phyloP scores from a whole-genome alignment of 2,888 invertebrate genomes.

The Craniophora ligustri region DNA sequence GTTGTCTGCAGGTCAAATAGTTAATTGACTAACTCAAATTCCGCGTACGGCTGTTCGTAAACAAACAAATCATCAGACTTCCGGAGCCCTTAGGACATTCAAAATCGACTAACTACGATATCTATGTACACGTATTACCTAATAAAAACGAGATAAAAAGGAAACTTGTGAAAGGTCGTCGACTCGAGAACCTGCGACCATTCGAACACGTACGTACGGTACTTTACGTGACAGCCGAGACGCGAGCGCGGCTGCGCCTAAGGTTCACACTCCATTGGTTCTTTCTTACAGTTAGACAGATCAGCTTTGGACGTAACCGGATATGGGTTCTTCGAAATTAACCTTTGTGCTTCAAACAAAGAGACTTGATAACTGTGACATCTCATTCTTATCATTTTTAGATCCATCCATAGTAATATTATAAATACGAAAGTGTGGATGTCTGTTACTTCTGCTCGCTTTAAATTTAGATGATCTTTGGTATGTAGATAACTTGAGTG shows the following conservation, averaged over 20 bases:
- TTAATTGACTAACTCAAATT: no score
- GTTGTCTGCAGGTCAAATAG: not conserved
- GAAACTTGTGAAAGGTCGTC: constrained; percentile 49
- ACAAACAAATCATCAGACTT: not conserved
- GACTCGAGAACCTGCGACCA: constrained; percentile 46
- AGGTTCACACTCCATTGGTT: constrained; percentile 6
- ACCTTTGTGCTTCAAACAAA: no score
- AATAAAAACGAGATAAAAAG: constrained; percentile 46
- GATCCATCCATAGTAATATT: no score
- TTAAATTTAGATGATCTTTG: no score
- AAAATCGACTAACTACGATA: constrained; percentile 21
- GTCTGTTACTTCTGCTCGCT: no score
- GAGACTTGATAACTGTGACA: no score
- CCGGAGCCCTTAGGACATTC: not conserved
- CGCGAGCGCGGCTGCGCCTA: constrained; percentile 2
- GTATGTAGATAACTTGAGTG: no score
- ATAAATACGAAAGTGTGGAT: no score
- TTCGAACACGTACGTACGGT: constrained; percentile 37
- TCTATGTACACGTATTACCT: constrained; percentile 33
- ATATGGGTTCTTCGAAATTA: not conserved
- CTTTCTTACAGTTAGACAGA: no score
- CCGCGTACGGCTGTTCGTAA: no score
- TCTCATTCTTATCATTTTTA: no score
- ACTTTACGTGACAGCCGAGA: constrained; percentile 23
- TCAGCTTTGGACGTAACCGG: not conserved